Evolutionary conservation across 2,113 vertebrate species (phyloP), one percentile per base, ranked within the genome.

Genomic region (Dinomys branickii): DNA sequence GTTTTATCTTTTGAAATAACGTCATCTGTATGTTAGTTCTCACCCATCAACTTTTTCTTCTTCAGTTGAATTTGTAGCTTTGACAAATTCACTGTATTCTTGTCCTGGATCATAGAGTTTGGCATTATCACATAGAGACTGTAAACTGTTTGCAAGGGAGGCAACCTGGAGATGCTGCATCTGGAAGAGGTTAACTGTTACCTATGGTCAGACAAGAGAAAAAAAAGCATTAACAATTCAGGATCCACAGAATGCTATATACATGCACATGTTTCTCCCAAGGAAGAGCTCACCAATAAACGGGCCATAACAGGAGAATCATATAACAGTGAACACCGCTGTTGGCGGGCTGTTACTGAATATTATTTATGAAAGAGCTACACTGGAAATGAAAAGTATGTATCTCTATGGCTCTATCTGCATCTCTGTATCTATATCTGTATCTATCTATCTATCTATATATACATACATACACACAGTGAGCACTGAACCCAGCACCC

Each of bases 151-250:
- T 0, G 99, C 99, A 17, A 99, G 98, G 41, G 99, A 99, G 2
- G 99, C 99, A 50, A 99, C 99, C 98, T 99, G 99, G 20, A 99
- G 98, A 10, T 99, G 99, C 97, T 99, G 99, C 97, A 99, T 99
- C 98, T 99, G 99, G 98, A 99, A 99, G 98, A 99, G 99, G 96
- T 99, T 99, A 86, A 99, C 99, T 0, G 99, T 99, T 97, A 99
- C 99, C 99, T 99, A 91, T 65, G 86, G 85, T 77, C 52, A n/a
- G n/a, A n/a, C n/a, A 96, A 84, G 33, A 97, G 88, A 86, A 84
- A 94, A 17, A 91, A 90, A 87, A 47, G 88, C 30, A 95, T 61
- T 75, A 12, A 65, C 26, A 85, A 93, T 47, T 85, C 38, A 88
- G 75, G 58, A 63, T 69, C 35, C 24, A 90, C 7, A 75, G 56